Evolutionary conservation across 1,140 invertebrate species (phyloP).

Genomic region (Heliconius congener): DNA sequence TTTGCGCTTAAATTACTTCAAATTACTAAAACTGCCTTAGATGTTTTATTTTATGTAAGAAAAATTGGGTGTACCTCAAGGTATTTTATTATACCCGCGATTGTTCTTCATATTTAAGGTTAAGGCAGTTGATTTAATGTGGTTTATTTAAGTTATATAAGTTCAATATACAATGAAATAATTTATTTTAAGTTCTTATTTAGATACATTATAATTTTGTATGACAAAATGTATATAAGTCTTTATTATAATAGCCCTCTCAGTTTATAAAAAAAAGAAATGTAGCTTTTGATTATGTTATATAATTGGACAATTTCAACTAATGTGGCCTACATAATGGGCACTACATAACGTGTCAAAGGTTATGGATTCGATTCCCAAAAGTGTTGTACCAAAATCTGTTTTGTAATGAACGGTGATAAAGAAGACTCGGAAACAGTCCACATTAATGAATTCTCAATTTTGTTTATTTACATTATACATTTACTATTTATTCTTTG

Average conservation of each 20-base stretch:
- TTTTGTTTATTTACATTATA: slow-evolving; percentile 41
- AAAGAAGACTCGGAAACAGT: slow-evolving; percentile 33
- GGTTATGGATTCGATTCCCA: neutral
- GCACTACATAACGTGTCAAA: neutral
- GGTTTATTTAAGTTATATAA: slow-evolving; percentile 14
- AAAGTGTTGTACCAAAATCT: neutral
- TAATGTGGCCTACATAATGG: neutral
- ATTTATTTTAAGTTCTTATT: slow-evolving; percentile 10
- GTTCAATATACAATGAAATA: slow-evolving; percentile 15
- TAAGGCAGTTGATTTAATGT: slow-evolving; percentile 1
- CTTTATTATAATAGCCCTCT: slow-evolving; percentile 13
- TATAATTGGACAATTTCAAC: neutral
- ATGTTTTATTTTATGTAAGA: neutral
- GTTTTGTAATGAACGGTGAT: neutral
- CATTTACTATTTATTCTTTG: slow-evolving; percentile 60
- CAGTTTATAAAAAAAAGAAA: neutral
- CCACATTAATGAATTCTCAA: slow-evolving; percentile 45
- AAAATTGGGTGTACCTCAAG: neutral
- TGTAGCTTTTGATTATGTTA: slow-evolving; percentile 1
- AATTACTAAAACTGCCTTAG: slow-evolving; percentile 14
- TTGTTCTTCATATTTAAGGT: neutral
- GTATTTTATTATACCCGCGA: neutral
- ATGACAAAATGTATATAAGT: slow-evolving; percentile 16
- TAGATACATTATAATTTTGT: slow-evolving; percentile 1
- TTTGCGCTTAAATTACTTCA: slow-evolving; percentile 15